These are phyloP conservation scores for Mamestra brassicae DNA, from an alignment of 2,888 invertebrate species.

Conservation along the genomic window DNA sequence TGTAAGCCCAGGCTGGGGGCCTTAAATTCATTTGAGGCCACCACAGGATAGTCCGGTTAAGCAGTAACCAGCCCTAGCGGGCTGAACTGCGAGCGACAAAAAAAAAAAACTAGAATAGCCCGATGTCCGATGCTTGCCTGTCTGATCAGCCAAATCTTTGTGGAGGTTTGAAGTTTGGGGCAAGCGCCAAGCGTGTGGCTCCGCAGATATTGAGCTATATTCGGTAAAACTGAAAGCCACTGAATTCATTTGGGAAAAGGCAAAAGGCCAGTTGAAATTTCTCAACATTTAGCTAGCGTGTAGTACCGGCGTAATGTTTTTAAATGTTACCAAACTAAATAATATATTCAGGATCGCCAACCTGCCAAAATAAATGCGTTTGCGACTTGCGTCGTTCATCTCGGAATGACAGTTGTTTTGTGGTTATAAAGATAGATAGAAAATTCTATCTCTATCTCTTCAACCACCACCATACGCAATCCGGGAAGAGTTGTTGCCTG, in stretches of 20 bases:
- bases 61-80: too few relatives aligned
- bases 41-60: too few relatives aligned
- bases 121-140: too few relatives aligned
- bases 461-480: slow-evolving; percentile 85
- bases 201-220: not conserved
- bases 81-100: too few relatives aligned
- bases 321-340: slow-evolving; percentile 40
- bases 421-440: slow-evolving; percentile 78
- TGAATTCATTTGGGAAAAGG: not conserved
- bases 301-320: not conserved
- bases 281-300: not conserved
- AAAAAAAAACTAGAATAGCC: too few relatives aligned
- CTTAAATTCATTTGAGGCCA: too few relatives aligned
- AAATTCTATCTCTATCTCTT: slow-evolving; percentile 81
- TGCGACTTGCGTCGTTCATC: slow-evolving; percentile 65
- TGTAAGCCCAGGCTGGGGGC: too few relatives aligned
- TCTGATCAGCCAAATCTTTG: too few relatives aligned
- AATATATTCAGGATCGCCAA: slow-evolving; percentile 36
- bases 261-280: too few relatives aligned
- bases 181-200: too few relatives aligned
- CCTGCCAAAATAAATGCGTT: slow-evolving; percentile 46
- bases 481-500: slow-evolving; percentile 91
- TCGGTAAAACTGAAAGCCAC: not conserved
- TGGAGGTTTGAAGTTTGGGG: too few relatives aligned
- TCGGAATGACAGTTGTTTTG: slow-evolving; percentile 81